Base-by-base conservation (phyloP, 2,797 vertebrate species). In the Emys orbicularis region DNA sequence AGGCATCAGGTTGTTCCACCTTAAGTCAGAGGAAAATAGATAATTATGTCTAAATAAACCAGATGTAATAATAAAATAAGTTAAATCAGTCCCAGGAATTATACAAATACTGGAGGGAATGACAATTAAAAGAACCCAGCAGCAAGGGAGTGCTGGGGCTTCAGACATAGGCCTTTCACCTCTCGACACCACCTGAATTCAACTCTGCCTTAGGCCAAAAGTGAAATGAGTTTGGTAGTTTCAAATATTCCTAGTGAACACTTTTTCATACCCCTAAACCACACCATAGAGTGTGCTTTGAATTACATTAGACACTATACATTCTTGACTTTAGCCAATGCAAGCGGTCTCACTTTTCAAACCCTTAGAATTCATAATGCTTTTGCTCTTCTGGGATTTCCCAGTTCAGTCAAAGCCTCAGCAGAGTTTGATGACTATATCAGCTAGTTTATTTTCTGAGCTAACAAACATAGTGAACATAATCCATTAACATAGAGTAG, bases 391-490 rank as follows among this genome's bases (percentile, higher is more conserved):
- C n/a, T 31, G 47, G 47, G 27, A 21, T 76, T 86, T 74, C 91
- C 61, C 72, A 2, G 53, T 77, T 94, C 82, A 57, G 61, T 74
- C 68, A 86, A 13, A 83, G 49, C 81, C 68, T 23, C n/a, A 57
- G 47, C 49, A 81, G 50, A 92, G 74, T 92, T 82, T 57, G 57
- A 94, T 74, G 44, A 72, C 90, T 83, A 84, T 68, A 90, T 53
- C 41, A 81, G 52, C 59, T 59, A 87, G 80, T 31, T 59, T 59
- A 74, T 81, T 86, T 92, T 95, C 90, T 90, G 79, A 77, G 50
- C 59, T 79, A 77, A 56, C 92, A 56, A 90, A 41, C 74, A 81
- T 92, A 84, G 74, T 68, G 80, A 87, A 87, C 52, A 68, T 8
- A 29, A 93, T 79, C 87, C 84, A 29, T 80, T 85, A 77, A 50